Evolutionary conservation across 1,140 invertebrate species (phyloP), one percentile per base, ranked within the genome.

Genomic region (Formica selysi): DNA sequence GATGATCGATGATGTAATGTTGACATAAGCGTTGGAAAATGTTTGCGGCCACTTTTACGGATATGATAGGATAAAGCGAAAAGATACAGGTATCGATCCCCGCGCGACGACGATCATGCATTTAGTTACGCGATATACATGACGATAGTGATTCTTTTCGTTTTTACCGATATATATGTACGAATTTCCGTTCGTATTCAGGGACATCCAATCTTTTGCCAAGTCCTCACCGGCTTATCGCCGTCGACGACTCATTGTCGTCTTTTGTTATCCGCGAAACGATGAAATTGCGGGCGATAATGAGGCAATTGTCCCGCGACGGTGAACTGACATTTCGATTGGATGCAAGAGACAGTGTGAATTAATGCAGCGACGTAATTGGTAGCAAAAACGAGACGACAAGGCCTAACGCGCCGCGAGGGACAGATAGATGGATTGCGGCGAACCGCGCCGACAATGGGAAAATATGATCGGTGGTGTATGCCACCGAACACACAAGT

Each of bases 351-450:
- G 67, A 22, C n/a, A 41, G 86, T 62, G 71, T 44, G 86, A 87
- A 87, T 78, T 79, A 86, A 86, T 79, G 76, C 48, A 26, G 61
- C 44, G 67, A 74, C 48, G 22, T 86, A 91, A 91, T 85, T 88
- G 73, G 67, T 36, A 41, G 83, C 61, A 84, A 76, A 87, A 90
- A 87, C 81, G 68, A 32, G 13, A 73, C 19, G 73, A 32, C 71
- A 61, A 76, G 59, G 38, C 48, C 54, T 44, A 71, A 86, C 70
- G 62, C 32, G 32, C 32, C 26, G 10, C 76, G 36, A 57, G 76
- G 78, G 74, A 76, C 74, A 67, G 81, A 51, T 79, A 80, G 62
- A 88, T 59, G 36, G 65, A 89, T 83, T 73, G 57, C 76, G 51
- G 38, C 38, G 19, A 22, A 54, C 48, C 57, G 29, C 36, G 44